Base-by-base conservation (phyloP, 2,113 vertebrate species). In the Motacilla tschutschensis region DNA sequence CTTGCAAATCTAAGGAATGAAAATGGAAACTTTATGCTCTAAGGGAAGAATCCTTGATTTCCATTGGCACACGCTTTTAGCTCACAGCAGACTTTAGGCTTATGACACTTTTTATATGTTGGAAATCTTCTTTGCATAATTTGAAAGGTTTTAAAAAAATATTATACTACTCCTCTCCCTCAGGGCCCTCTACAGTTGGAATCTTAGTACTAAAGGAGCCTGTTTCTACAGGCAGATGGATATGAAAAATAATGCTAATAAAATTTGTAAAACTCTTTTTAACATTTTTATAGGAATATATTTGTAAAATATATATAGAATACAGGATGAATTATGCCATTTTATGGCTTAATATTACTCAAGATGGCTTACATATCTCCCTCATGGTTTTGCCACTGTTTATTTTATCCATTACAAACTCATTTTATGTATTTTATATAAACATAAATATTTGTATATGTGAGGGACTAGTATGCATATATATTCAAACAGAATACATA, bases 161-260 rank as follows among this genome's bases (percentile, higher is more conserved):
- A 62, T 71, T 64, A 44, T 66, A 54, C 70, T 87, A 43, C 64
- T 94, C 38, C 48, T 85, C n/a, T 92, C 93, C 83, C 87, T 94
- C 66, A 62, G 85, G 90, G 83, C 76, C 73, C 87, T 93, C 85
- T 78, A 18, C n/a, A 83, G 54, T 94, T 92, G 35, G 54, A 94
- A 57, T 75, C 69, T 62, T 80, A 72, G 79, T 87, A 64, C 50
- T 83, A 78, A 67, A 67, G 47, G 29, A 92, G 54, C 21, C 59
- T 80, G n/a, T 69, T 87, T 94, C 86, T 91, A 55, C 47, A 78
- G 57, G 85, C 88, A 91, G 77, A 93, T 91, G 85, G 62, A 87
- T 87, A 71, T 83, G 93, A 91, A 87, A 91, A 92, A 89, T 92
- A 94, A 94, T 83, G 48, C 83, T 85, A 89, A 91, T 93, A 95